A percentile compares a stretch with the other conserved stretches of the same genome.
Conservation (phyloP, 2,113 vertebrate species). For the Daubentonia madagascariensis region DNA sequence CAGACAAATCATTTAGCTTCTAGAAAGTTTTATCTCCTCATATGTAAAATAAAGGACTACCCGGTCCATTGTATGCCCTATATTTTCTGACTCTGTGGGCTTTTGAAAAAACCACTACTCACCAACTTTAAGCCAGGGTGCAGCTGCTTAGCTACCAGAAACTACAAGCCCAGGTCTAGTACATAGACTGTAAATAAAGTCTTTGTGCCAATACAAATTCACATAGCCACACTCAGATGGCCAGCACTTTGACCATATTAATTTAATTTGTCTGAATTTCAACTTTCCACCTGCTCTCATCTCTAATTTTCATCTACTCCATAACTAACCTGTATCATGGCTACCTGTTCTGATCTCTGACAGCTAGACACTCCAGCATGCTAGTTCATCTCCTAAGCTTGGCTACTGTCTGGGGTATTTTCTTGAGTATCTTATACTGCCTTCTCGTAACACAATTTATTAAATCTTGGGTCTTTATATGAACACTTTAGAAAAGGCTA, state of each 20-base stretch:
- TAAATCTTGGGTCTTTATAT: neutral
- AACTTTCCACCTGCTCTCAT: neutral
- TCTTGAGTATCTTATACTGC: neutral
- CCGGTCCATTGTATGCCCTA: neutral
- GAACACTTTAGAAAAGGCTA: slow-evolving; percentile 23
- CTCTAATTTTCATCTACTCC: neutral
- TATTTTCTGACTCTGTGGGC: neutral
- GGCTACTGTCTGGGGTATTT: neutral
- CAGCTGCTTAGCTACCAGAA: neutral
- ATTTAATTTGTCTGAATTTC: neutral
- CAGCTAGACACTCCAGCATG: neutral
- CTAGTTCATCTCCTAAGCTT: neutral
- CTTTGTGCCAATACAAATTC: neutral
- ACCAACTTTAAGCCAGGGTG: neutral
- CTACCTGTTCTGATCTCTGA: neutral
- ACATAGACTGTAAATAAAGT: neutral
- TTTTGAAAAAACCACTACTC: neutral
- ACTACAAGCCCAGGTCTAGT: neutral
- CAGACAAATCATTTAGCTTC: neutral
- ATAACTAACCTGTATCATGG: no score
- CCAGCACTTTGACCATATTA: neutral
- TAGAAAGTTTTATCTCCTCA: neutral
- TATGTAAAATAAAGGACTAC: neutral
- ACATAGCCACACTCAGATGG: neutral
- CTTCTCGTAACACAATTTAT: neutral